These are phyloP conservation scores for Acanthurus tractus DNA, from an alignment of 2,797 vertebrate genomes.

Conservation along the genomic window DNA sequence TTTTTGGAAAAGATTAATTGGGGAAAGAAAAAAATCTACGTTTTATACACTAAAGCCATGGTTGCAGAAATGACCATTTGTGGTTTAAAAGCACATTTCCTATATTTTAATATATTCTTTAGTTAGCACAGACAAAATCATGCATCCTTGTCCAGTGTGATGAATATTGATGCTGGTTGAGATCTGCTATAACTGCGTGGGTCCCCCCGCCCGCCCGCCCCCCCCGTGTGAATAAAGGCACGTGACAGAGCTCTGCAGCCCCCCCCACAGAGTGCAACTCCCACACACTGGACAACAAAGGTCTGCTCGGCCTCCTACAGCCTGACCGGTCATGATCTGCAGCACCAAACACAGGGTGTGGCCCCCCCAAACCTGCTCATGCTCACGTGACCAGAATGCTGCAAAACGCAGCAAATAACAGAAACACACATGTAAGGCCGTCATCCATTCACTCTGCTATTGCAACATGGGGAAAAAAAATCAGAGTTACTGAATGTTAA, in stretches of 20 bases:
- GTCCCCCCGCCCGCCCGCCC: no score
- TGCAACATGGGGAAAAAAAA: background rate
- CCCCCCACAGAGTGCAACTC: conserved; percentile 52
- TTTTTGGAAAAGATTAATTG: conserved; percentile 25
- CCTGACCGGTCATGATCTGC: conserved; percentile 3
- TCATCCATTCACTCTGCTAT: background rate
- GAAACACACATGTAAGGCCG: background rate
- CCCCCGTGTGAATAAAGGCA: no score
- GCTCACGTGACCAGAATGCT: background rate
- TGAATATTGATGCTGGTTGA: background rate
- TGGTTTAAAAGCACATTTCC: background rate
- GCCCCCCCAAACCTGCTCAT: conserved; percentile 21
- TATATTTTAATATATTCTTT: no score
- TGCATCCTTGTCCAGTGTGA: background rate
- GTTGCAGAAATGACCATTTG: background rate
- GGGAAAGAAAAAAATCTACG: no score
- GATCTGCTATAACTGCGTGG: background rate
- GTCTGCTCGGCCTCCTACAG: conserved; percentile 40
- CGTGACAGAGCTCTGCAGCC: conserved; percentile 62
- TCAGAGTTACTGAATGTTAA: conserved; percentile 6
- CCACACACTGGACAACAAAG: conserved; percentile 55
- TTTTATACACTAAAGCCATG: background rate
- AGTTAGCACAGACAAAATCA: background rate
- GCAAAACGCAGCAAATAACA: background rate
- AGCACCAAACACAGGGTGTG: conserved; percentile 3